Conservation (phyloP, 2,797 vertebrate genomes). For the Columba guinea region DNA sequence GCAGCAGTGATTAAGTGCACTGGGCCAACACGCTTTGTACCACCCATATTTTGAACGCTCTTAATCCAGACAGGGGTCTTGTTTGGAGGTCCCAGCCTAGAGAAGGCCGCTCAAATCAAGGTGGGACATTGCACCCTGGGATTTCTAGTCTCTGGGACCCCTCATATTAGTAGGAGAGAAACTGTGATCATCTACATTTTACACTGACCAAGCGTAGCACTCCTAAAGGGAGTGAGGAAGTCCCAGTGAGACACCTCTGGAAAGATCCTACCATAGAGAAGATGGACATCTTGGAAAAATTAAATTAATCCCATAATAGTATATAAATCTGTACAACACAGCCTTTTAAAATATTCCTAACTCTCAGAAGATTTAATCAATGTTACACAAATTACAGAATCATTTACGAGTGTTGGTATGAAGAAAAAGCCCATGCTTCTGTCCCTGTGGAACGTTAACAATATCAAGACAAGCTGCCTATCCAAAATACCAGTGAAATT, state of each 20-base stretch:
- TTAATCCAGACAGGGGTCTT: not conserved
- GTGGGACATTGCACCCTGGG: not conserved
- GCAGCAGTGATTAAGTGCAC: not conserved
- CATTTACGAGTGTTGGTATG: constrained; percentile 64
- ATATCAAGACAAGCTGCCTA: constrained; percentile 59
- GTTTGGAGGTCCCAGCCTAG: not conserved
- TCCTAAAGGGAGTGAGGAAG: constrained; percentile 1
- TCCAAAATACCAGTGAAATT: constrained; percentile 59
- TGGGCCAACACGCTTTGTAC: not conserved
- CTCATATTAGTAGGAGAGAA: not conserved
- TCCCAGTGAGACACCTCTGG: not conserved
- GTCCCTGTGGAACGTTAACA: constrained; percentile 59
- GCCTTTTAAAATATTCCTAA: constrained; percentile 61
- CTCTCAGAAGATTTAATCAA: constrained; percentile 62
- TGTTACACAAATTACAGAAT: constrained; percentile 69
- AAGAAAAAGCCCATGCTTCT: constrained; percentile 62
- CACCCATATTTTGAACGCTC: not conserved
- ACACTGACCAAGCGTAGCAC: not conserved
- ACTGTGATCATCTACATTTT: not conserved
- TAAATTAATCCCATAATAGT: constrained; percentile 58
- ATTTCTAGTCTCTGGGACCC: not conserved
- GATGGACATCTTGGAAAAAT: constrained; percentile 66
- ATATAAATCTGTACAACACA: constrained; percentile 64
- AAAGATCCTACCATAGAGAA: constrained; percentile 62
- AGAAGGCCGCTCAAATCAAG: not conserved